Base-by-base conservation (phyloP, 2,888 invertebrate genomes). In the Metalampra italica region DNA sequence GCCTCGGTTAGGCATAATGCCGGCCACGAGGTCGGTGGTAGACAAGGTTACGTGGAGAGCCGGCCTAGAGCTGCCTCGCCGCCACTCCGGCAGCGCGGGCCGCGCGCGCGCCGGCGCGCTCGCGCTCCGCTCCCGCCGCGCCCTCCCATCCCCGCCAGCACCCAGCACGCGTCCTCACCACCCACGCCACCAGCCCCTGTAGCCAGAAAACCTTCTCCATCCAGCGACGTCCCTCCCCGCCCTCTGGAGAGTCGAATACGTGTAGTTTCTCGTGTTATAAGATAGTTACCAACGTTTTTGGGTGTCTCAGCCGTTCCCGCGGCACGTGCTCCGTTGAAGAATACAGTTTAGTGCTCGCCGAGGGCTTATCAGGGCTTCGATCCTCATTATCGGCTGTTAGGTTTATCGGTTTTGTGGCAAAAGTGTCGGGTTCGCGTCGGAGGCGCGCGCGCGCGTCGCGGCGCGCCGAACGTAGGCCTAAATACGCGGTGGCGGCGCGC, bases 381-480 rank as follows among this genome's bases (percentile, higher is more conserved):
- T 39, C 53, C 45, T 43, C 45, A 41, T 51, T 57, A 60, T 62
- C 62, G 51, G 47, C 40, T 46, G 44, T 34, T 52, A 43, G 51
- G 30, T 51, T 41, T 50, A 53, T 34, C 12, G 32, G 14, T 43
- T 32, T 43, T 34, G 29, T 22, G 49, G 46, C 42, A 48, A 55
- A 56, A 57, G 53, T 52, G 52, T 43, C 46, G 52, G 52, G 45
- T 41, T 22, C 56, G 53, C 55, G 65, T 58, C 63, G 61, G 65
- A 64, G 66, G 36, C 49, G 2, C 53, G 53, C 49, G 50, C 41
- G 29, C 29, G 45, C 38, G 43, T 42, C 13, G 40, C 43, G 43
- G 11, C n/a, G 36, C 5, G n/a, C n/a, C 7, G 11, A 7, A n/a
- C n/a, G 11, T 87, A 87, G 86, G 87, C 87, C 87, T 85, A 87